Evolutionary conservation across 2,888 invertebrate species (phyloP).

Genomic region (Drosophila austrosaltans): DNA sequence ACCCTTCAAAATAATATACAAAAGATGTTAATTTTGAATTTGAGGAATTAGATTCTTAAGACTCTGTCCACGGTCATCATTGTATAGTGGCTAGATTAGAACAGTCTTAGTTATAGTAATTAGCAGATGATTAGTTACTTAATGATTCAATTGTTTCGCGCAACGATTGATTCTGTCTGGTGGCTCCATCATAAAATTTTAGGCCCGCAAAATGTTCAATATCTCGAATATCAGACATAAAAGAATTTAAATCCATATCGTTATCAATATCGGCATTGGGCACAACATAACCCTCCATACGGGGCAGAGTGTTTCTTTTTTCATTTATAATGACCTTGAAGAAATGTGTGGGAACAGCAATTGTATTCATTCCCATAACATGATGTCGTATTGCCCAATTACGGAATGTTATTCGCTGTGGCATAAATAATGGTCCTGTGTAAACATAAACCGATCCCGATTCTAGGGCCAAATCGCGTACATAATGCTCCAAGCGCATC

Average conservation of each 20-base stretch:
- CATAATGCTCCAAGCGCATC: conserved; percentile 93
- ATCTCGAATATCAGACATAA: conserved; percentile 92
- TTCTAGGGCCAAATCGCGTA: conserved; percentile 88
- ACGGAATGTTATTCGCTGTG: conserved; percentile 91
- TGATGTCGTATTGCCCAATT: conserved; percentile 94
- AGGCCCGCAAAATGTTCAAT: conserved; percentile 95
- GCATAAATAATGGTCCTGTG: conserved; percentile 94
- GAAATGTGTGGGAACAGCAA: conserved; percentile 98
- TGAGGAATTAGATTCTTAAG: too few relatives aligned
- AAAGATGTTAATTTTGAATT: too few relatives aligned
- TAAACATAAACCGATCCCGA: conserved; percentile 93
- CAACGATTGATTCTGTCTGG: conserved; percentile 85
- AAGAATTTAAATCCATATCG: conserved; percentile 88
- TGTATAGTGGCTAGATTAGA: too few relatives aligned
- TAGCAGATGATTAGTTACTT: neutral
- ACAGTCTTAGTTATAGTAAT: too few relatives aligned
- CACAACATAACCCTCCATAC: conserved; percentile 95
- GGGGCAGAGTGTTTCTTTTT: conserved; percentile 85
- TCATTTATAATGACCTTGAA: conserved; percentile 96
- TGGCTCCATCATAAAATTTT: conserved; percentile 92
- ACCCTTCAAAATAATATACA: neutral
- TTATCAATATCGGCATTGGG: conserved; percentile 93
- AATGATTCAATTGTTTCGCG: neutral
- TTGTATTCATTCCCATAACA: conserved; percentile 94
- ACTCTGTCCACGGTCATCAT: too few relatives aligned